Conservation (phyloP, 2,797 vertebrate genomes). For the Tapera naevia region DNA sequence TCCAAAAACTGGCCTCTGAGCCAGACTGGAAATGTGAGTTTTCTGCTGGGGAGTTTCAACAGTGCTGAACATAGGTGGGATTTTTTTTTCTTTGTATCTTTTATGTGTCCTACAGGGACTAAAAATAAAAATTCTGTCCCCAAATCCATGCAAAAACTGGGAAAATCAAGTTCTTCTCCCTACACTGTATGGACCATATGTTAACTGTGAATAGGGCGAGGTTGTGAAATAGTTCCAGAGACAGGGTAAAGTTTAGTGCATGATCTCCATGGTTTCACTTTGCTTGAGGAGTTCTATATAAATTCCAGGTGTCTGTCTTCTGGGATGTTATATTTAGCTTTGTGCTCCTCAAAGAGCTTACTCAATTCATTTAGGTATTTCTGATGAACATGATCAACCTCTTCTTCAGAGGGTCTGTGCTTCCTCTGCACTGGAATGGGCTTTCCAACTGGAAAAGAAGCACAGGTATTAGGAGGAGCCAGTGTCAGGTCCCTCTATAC, state of each 20-base stretch:
- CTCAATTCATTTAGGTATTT: constrained; percentile 84
- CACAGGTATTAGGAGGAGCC: background rate
- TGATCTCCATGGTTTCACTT: background rate
- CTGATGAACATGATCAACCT: constrained; percentile 85
- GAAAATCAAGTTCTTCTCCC: background rate
- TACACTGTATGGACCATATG: rapidly evolving
- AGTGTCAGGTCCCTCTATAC: background rate
- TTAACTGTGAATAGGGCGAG: background rate
- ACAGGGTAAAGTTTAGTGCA: background rate
- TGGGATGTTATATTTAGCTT: constrained; percentile 84
- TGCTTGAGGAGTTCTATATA: constrained; percentile 57
- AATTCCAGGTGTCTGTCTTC: constrained; percentile 86
- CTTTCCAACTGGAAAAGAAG: constrained; percentile 84
- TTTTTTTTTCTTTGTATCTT: background rate
- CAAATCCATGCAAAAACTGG: background rate
- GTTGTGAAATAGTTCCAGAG: background rate
- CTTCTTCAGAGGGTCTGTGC: constrained; percentile 75
- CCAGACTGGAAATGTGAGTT: background rate
- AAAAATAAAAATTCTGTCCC: background rate
- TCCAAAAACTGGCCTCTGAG: background rate
- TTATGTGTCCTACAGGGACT: background rate
- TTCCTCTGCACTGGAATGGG: constrained; percentile 86
- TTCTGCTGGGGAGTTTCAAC: background rate
- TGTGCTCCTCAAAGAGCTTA: constrained; percentile 90
- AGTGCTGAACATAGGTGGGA: background rate